A percentile compares a stretch with the other conserved stretches of the same genome.
Evolutionary conservation across 1,140 invertebrate genomes (phyloP).

Genomic region (Diabrotica virgifera): DNA sequence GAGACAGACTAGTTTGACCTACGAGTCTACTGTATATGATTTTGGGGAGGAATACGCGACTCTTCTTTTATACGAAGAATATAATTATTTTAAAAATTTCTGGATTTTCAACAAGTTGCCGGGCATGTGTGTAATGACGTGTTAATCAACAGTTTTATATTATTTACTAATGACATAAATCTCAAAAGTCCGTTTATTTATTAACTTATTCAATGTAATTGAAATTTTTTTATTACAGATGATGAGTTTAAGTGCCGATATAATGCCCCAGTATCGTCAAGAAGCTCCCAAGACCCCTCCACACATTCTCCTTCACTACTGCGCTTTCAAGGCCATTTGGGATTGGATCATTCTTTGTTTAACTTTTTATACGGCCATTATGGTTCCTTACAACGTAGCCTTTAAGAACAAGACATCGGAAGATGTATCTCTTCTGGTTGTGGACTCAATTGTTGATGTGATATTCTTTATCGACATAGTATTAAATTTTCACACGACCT

Average conservation of each 20-base stretch:
- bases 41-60: too few species aligned
- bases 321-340: constrained; percentile 98
- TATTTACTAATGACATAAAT: too few species aligned
- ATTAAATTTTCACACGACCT: constrained; percentile 99
- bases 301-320: constrained; percentile 96
- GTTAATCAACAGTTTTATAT: too few species aligned
- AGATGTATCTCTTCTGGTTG: constrained; percentile 93
- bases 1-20: too few species aligned
- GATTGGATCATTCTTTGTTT: constrained; percentile 99
- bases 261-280: constrained; percentile 98
- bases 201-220: too few species aligned
- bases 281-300: constrained; percentile 99
- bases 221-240: constrained; percentile 60
- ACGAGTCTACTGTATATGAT: too few species aligned
- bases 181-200: too few species aligned
- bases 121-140: too few species aligned
- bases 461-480: constrained; percentile 99
- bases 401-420: constrained; percentile 99
- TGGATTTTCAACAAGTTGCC: too few species aligned
- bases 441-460: constrained; percentile 98
- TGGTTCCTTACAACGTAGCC: constrained; percentile 99
- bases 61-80: too few species aligned
- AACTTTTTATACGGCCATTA: constrained; percentile 99
- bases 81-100: too few species aligned
- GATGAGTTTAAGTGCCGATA: constrained; percentile 94